Conservation (phyloP, 1,140 invertebrate genomes). For the Acromyrmex heyeri region DNA sequence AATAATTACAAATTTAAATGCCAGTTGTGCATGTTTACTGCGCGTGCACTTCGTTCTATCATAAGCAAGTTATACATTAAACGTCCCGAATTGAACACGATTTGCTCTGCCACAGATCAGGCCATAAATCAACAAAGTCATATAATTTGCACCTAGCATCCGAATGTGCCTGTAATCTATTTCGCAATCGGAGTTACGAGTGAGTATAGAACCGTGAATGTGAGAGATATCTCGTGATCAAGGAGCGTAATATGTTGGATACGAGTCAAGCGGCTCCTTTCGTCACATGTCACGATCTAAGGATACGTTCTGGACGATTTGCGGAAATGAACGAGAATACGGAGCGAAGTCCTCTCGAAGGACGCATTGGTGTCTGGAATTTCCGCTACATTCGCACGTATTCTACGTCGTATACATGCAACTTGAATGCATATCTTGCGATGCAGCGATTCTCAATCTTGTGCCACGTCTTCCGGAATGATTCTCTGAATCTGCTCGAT, state of each 20-base stretch:
- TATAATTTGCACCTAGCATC: conserved; percentile 42
- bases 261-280: conserved; percentile 26
- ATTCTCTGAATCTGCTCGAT: neutral
- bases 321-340: conserved; percentile 42
- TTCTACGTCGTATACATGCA: neutral
- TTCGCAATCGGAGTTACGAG: conserved; percentile 12
- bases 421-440: conserved; percentile 16
- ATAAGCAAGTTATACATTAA: conserved; percentile 19
- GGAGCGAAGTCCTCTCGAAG: neutral
- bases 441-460: conserved; percentile 36
- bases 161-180: conserved; percentile 44
- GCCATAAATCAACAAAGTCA: conserved; percentile 35
- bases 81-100: neutral
- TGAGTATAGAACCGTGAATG: neutral
- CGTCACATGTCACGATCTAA: conserved; percentile 40
- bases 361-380: conserved; percentile 12
- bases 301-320: conserved; percentile 36
- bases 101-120: conserved; percentile 5
- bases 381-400: conserved; percentile 40
- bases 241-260: conserved; percentile 29
- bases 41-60: neutral
- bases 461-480: neutral
- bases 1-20: conserved; percentile 36
- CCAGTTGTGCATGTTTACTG: neutral
- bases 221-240: conserved; percentile 39